phyloP scores from a whole-genome alignment of 2,888 invertebrate genomes.

The Ashinkailepas kermadecensis region DNA sequence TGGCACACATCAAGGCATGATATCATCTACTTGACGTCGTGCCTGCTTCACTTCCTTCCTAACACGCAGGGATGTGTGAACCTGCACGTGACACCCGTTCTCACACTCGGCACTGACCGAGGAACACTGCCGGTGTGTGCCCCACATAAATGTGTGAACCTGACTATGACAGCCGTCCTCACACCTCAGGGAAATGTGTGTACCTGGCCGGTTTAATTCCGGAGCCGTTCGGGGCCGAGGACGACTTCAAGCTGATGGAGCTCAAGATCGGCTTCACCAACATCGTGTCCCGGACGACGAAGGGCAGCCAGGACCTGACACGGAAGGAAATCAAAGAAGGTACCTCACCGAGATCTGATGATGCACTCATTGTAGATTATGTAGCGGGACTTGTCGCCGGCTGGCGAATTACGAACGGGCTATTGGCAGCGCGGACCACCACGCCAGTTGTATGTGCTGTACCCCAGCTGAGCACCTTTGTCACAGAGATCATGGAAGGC shows the following conservation, averaged over 20 bases:
- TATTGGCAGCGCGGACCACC: too few species aligned
- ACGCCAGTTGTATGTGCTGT: too few species aligned
- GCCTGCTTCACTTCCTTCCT: too few species aligned
- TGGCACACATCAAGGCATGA: too few species aligned
- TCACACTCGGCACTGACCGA: not conserved
- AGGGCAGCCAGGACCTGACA: constrained; percentile 90
- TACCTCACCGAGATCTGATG: constrained; percentile 29
- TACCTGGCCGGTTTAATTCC: constrained; percentile 42
- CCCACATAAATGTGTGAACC: not conserved
- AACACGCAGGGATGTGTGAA: not conserved
- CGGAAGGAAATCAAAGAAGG: constrained; percentile 91
- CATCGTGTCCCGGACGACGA: constrained; percentile 90
- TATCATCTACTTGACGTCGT: too few species aligned
- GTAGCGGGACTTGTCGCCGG: too few species aligned
- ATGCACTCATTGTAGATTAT: too few species aligned
- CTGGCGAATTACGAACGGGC: too few species aligned
- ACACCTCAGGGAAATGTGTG: constrained; percentile 37
- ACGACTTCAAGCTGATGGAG: constrained; percentile 85
- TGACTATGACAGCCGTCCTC: not conserved
- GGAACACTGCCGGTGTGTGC: too few species aligned
- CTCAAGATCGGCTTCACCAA: constrained; percentile 97
- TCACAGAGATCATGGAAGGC: too few species aligned
- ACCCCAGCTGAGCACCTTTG: too few species aligned
- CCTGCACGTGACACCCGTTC: not conserved
- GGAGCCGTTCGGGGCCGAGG: constrained; percentile 92